A percentile compares a stretch with the other conserved stretches of the same genome.
These are phyloP conservation scores for Limnodromus scolopaceus DNA, from an alignment of 2,797 vertebrate species.

Conservation along the genomic window DNA sequence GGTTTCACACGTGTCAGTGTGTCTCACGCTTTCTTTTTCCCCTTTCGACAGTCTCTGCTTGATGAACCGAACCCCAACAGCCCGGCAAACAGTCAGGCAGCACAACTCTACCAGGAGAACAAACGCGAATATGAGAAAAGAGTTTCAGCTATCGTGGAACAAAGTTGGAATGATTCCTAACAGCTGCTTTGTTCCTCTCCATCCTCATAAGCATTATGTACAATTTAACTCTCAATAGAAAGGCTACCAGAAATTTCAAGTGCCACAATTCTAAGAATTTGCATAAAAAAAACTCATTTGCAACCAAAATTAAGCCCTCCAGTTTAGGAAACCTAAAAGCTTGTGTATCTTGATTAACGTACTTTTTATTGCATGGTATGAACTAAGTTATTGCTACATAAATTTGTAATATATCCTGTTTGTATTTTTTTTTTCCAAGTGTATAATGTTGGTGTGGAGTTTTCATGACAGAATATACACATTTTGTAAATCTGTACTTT, in stretches of 20 bases:
- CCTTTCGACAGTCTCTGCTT: conserved; percentile 87
- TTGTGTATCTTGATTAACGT: conserved; percentile 88
- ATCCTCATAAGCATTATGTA: conserved; percentile 74
- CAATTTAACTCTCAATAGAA: conserved; percentile 79
- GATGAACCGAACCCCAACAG: conserved; percentile 99
- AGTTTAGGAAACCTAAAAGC: conserved; percentile 83
- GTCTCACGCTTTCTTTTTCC: not conserved
- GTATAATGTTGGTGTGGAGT: conserved; percentile 90
- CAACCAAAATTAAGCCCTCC: conserved; percentile 82
- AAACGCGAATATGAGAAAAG: conserved; percentile 98
- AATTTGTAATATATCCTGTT: conserved; percentile 97
- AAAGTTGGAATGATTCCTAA: conserved; percentile 99
- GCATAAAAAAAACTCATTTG: conserved; percentile 77
- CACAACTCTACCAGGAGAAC: conserved; percentile 99
- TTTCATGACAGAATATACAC: conserved; percentile 87
- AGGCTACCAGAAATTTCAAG: conserved; percentile 83
- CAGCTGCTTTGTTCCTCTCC: conserved; percentile 70
- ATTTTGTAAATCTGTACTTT: conserved; percentile 88
- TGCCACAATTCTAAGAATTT: conserved; percentile 86
- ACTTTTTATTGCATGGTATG: conserved; percentile 97
- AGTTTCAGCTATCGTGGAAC: conserved; percentile 98
- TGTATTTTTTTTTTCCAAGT: conserved; percentile 88
- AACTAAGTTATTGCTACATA: conserved; percentile 99
- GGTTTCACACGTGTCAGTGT: not conserved
- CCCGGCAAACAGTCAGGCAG: conserved; percentile 97